These are phyloP conservation scores for Thereva unica DNA, from an alignment of 2,888 invertebrate genomes.

Conservation along the genomic window DNA sequence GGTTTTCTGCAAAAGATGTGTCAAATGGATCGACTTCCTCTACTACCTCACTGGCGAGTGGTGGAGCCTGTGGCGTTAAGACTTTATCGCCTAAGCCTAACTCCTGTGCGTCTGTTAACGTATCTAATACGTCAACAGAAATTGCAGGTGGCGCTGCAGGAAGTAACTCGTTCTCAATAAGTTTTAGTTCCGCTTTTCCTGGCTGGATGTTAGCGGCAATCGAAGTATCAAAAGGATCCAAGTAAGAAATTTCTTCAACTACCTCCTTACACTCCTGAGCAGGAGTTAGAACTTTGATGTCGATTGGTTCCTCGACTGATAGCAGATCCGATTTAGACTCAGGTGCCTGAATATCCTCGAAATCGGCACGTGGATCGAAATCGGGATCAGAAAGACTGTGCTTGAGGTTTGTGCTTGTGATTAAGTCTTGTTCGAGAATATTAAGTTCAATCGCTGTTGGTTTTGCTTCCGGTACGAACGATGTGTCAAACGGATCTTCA, in stretches of 20 bases:
- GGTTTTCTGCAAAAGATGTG: conserved; percentile 78
- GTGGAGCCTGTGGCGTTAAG: conserved; percentile 65
- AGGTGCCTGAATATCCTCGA: neutral
- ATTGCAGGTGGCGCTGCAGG: conserved; percentile 51
- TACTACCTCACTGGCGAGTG: conserved; percentile 52
- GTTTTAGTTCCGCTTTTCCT: conserved; percentile 75
- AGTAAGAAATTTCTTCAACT: conserved; percentile 56
- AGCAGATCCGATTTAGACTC: conserved; percentile 53
- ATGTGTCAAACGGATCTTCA: conserved; percentile 85
- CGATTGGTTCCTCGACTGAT: conserved; percentile 64
- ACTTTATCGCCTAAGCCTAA: conserved; percentile 69
- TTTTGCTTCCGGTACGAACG: conserved; percentile 74
- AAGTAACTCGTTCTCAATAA: conserved; percentile 77
- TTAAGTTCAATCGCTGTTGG: conserved; percentile 80
- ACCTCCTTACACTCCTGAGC: conserved; percentile 60
- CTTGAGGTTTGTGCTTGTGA: conserved; percentile 58
- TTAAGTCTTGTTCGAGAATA: conserved; percentile 74
- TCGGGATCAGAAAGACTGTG: conserved; percentile 68
- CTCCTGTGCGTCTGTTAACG: conserved; percentile 57
- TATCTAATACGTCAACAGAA: conserved; percentile 53
- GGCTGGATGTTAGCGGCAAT: conserved; percentile 75
- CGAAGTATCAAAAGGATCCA: conserved; percentile 85
- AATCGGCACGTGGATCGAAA: conserved; percentile 62
- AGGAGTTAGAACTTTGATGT: conserved; percentile 72
- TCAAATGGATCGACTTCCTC: conserved; percentile 80